Conservation (phyloP, 2,113 vertebrate species). For the Ceyx melanurus region DNA sequence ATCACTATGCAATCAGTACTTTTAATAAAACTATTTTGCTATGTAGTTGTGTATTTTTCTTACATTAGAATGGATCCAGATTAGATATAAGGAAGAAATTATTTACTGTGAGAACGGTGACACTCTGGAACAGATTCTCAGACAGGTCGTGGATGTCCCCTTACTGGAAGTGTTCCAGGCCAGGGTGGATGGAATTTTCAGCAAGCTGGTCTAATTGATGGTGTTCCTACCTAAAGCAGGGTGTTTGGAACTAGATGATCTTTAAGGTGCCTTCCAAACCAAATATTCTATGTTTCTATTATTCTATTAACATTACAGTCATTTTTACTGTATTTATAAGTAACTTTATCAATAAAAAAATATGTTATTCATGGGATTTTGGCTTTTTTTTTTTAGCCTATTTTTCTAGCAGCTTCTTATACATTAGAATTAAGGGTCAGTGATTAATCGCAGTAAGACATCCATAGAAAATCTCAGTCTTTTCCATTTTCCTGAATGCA, state of each 20-base stretch:
- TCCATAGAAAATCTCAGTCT: background rate
- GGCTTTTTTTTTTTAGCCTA: accelerated
- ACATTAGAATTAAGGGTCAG: background rate
- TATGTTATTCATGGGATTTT: background rate
- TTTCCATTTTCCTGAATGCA: background rate
- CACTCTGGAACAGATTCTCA: background rate
- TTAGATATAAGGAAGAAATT: background rate
- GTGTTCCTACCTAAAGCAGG: no score
- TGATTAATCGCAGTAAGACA: background rate
- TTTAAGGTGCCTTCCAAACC: background rate
- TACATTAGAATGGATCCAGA: background rate
- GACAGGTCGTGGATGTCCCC: background rate
- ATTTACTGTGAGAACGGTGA: background rate
- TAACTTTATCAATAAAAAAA: slow-evolving; percentile 18
- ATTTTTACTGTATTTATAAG: slow-evolving; percentile 28
- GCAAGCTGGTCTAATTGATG: no score
- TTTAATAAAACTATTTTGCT: background rate
- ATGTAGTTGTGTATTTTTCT: background rate
- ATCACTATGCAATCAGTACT: background rate
- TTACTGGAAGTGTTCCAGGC: background rate
- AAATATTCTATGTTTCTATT: background rate
- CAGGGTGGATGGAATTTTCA: background rate
- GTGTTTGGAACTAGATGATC: background rate
- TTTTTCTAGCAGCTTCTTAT: background rate
- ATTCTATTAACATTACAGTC: background rate